Evolutionary conservation across 2,888 invertebrate species (phyloP).

Genomic region (Deroplatys truncata): DNA sequence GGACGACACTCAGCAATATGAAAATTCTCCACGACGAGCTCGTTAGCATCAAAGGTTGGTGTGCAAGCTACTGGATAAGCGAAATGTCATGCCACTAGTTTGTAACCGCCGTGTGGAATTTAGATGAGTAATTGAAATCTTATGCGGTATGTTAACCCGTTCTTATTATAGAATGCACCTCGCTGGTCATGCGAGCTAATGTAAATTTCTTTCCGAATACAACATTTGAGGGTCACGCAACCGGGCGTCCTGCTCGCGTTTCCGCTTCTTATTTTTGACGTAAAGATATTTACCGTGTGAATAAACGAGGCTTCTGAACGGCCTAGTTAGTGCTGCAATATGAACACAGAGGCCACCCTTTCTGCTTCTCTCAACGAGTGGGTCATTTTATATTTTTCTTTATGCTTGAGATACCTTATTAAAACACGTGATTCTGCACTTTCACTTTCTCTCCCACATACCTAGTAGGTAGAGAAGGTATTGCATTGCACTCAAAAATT

Average conservation of each 20-base stretch:
- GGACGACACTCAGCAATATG: no score
- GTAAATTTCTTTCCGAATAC: neutral
- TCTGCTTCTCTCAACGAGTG: no score
- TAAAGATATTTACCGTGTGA: neutral
- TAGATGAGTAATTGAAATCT: neutral
- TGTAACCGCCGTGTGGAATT: neutral
- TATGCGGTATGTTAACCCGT: neutral
- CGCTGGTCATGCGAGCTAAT: neutral
- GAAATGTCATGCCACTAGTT: no score
- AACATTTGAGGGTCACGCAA: neutral
- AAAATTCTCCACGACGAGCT: no score
- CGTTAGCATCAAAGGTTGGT: no score
- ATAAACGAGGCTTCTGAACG: neutral
- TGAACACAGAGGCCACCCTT: neutral
- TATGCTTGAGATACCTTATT: no score
- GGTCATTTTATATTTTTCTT: no score
- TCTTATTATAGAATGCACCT: neutral
- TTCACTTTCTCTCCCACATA: no score
- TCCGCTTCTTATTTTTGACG: neutral
- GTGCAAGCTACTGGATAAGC: no score
- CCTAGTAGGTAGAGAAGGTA: no score
- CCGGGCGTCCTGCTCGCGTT: neutral
- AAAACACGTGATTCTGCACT: no score
- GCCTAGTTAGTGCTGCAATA: neutral
- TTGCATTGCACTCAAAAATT: no score